These are phyloP conservation scores for Ammospiza maritima DNA, from an alignment of 2,797 vertebrate genomes.

Conservation along the genomic window DNA sequence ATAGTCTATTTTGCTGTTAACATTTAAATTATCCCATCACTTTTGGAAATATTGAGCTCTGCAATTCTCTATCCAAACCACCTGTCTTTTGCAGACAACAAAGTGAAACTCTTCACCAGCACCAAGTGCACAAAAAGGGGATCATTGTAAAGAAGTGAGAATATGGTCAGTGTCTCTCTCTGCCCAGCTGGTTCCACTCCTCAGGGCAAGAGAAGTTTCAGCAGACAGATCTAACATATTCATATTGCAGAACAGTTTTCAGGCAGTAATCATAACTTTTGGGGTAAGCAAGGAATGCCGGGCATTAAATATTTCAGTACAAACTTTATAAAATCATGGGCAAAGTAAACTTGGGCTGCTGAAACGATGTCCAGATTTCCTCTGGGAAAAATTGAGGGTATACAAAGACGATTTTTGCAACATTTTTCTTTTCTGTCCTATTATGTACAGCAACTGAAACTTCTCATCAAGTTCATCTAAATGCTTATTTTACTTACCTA, in stretches of 20 bases:
- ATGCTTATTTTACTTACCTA: not conserved
- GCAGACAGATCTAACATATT: not conserved
- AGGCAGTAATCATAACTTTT: not conserved
- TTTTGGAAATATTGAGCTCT: not conserved
- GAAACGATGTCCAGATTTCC: not conserved
- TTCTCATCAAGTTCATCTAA: not conserved
- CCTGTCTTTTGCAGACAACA: not conserved
- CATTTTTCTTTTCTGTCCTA: not conserved
- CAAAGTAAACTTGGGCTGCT: not conserved
- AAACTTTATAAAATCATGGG: not conserved
- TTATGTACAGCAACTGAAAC: not conserved
- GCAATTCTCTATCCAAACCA: not conserved
- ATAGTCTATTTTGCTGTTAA: not conserved
- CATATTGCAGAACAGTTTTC: not conserved
- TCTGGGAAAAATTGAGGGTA: not conserved
- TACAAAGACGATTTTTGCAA: not conserved
- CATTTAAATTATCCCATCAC: not conserved
- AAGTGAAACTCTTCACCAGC: not conserved
- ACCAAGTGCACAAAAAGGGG: accelerated
- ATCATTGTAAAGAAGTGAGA: not conserved
- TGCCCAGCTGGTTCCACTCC: not conserved
- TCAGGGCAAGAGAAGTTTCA: not conserved
- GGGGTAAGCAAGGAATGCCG: not conserved
- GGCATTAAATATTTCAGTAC: not conserved
- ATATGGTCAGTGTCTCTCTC: accelerated